A percentile compares a stretch with the other conserved stretches of the same genome.
Conservation (phyloP, 1,140 invertebrate species). For the Orius insidiosus region DNA sequence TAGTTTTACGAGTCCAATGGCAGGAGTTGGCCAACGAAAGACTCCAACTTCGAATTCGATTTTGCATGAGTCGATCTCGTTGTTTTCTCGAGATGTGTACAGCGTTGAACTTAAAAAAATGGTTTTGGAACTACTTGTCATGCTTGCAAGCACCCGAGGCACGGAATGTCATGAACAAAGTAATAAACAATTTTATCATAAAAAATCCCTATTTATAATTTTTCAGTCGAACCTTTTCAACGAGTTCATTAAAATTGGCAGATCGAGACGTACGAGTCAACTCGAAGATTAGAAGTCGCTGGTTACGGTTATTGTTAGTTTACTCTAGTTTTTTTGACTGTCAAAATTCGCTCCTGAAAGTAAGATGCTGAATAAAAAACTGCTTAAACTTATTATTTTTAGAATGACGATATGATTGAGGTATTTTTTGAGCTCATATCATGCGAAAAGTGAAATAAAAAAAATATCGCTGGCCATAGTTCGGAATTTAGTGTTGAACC, state of each 20-base stretch:
- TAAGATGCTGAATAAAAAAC: conserved; percentile 13
- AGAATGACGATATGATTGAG: conserved; percentile 15
- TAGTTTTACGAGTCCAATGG: conserved; percentile 32
- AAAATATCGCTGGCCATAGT: too few relatives aligned
- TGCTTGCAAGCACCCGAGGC: conserved; percentile 31
- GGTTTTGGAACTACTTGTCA: conserved; percentile 32
- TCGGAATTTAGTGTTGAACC: too few relatives aligned
- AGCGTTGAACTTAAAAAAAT: conserved; percentile 27
- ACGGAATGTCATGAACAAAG: conserved; percentile 32
- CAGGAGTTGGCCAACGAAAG: conserved; percentile 33
- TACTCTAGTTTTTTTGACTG: conserved; percentile 29
- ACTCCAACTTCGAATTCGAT: conserved; percentile 31
- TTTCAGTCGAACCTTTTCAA: conserved; percentile 1
- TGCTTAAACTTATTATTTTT: not conserved
- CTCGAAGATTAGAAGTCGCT: conserved; percentile 15
- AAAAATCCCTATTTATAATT: too few relatives aligned
- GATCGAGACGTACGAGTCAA: not conserved
- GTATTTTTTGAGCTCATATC: conserved; percentile 11
- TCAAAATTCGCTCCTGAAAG: conserved; percentile 26
- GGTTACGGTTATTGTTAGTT: conserved; percentile 27
- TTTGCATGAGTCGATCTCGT: conserved; percentile 29
- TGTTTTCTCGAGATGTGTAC: conserved; percentile 29
- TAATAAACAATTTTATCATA: conserved; percentile 22
- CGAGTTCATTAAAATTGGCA: conserved; percentile 1
- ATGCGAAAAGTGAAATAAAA: not conserved